A percentile compares a stretch with the other conserved stretches of the same genome.
These are phyloP conservation scores for Perithous albicinctus DNA, from an alignment of 2,888 invertebrate species.

Conservation along the genomic window DNA sequence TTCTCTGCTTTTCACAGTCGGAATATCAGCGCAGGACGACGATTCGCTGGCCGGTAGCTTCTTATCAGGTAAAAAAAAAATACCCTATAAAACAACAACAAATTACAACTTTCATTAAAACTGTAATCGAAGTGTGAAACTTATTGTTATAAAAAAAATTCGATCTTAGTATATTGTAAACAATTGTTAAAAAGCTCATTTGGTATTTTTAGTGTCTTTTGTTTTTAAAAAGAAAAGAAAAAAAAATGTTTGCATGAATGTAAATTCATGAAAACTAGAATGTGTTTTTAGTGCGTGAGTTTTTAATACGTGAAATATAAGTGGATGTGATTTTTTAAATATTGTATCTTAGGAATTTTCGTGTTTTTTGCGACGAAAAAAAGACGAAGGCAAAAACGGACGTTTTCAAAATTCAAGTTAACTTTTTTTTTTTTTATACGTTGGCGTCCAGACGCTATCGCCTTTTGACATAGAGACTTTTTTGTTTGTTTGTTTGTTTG, in stretches of 20 bases:
- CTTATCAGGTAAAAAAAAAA: slow-evolving; percentile 93
- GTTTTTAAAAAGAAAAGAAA: not conserved
- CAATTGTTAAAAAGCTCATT: not conserved
- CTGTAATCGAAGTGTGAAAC: not conserved
- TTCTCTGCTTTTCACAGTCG: slow-evolving; percentile 69
- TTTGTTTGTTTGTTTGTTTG: too few species aligned
- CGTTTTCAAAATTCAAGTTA: too few species aligned
- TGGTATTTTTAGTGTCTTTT: not conserved
- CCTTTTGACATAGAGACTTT: too few species aligned
- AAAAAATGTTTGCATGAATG: not conserved
- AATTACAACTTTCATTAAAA: not conserved
- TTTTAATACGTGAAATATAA: too few species aligned
- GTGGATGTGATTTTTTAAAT: not conserved
- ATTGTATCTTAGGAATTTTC: not conserved
- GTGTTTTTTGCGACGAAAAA: too few species aligned
- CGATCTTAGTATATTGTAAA: too few species aligned
- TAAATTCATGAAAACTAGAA: not conserved
- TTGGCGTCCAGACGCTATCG: too few species aligned
- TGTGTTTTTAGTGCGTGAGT: not conserved
- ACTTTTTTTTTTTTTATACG: too few species aligned
- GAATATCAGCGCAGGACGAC: slow-evolving; percentile 85
- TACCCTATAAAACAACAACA: slow-evolving; percentile 20
- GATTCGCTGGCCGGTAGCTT: slow-evolving; percentile 94
- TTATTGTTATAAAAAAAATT: too few species aligned
- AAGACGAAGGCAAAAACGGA: too few species aligned